Evolutionary conservation across 1,140 invertebrate species (phyloP).

Genomic region (Anadara kagoshimensis): DNA sequence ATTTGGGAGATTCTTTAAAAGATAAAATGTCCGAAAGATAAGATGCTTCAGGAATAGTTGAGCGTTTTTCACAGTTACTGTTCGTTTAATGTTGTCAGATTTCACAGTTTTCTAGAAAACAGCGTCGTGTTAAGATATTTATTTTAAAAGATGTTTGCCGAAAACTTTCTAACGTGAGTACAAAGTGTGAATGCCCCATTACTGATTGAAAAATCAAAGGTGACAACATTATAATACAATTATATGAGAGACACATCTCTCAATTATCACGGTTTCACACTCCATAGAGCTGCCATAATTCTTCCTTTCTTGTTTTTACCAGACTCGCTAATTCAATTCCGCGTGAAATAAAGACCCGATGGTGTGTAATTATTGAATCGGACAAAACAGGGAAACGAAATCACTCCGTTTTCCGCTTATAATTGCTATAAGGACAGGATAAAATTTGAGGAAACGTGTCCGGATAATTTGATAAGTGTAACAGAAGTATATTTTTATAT

Average conservation of each 20-base stretch:
- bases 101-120: too few relatives aligned
- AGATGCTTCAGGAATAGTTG: too few relatives aligned
- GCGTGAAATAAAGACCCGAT: constrained; percentile 14
- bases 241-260: constrained; percentile 10
- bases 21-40: too few relatives aligned
- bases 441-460: constrained; percentile 24
- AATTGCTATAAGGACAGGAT: constrained; percentile 36
- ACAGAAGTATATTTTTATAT: not conserved
- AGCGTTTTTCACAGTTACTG: too few relatives aligned
- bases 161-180: not conserved
- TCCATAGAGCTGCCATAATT: constrained; percentile 12
- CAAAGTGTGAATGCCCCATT: constrained; percentile 33
- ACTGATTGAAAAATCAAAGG: constrained; percentile 11
- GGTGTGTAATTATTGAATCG: constrained; percentile 31
- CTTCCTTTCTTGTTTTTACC: constrained; percentile 33
- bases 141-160: too few relatives aligned
- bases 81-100: too few relatives aligned
- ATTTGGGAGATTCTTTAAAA: too few relatives aligned
- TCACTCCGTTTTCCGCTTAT: constrained; percentile 25
- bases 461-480: constrained; percentile 31
- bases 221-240: constrained; percentile 33
- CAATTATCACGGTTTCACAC: constrained; percentile 27
- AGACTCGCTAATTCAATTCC: constrained; percentile 24
- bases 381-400: constrained; percentile 21
- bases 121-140: too few relatives aligned